Conservation (phyloP, 2,888 invertebrate species). For the Orthosia gracilis region DNA sequence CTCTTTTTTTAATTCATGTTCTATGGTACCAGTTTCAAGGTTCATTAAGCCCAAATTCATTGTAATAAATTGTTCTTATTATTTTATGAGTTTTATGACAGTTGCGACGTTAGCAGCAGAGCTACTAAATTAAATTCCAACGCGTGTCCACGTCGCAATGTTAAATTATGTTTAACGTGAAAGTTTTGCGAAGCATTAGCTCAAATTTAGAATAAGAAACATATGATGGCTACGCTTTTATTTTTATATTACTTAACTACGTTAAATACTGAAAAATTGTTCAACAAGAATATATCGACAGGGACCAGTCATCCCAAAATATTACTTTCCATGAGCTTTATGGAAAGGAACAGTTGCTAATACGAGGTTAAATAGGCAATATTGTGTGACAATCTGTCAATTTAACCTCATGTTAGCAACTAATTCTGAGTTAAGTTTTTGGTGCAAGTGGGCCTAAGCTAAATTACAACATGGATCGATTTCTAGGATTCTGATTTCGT, state of each 20-base stretch:
- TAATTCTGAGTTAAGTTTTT: too few species aligned
- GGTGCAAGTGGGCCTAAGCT: not conserved
- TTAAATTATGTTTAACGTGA: constrained; percentile 28
- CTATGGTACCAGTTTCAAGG: not conserved
- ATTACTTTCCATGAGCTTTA: not conserved
- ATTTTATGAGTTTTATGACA: not conserved
- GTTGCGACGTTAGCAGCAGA: not conserved
- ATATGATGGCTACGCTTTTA: not conserved
- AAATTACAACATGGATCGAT: not conserved
- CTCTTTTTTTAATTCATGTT: not conserved
- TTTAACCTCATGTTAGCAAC: too few species aligned
- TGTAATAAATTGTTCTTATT: not conserved
- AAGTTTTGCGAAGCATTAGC: constrained; percentile 36
- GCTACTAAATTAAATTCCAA: constrained; percentile 35
- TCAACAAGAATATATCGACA: too few species aligned
- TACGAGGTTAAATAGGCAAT: too few species aligned
- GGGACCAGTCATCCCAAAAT: not conserved
- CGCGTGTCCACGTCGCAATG: constrained; percentile 19
- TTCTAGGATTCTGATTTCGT: not conserved
- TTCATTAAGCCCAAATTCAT: not conserved
- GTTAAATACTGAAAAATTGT: too few species aligned
- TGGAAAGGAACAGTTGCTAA: too few species aligned
- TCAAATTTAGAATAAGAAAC: not conserved
- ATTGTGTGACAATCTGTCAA: too few species aligned
- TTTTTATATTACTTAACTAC: too few species aligned